Base-by-base conservation (phyloP, 1,140 invertebrate species). In the Heliconius nattereri region DNA sequence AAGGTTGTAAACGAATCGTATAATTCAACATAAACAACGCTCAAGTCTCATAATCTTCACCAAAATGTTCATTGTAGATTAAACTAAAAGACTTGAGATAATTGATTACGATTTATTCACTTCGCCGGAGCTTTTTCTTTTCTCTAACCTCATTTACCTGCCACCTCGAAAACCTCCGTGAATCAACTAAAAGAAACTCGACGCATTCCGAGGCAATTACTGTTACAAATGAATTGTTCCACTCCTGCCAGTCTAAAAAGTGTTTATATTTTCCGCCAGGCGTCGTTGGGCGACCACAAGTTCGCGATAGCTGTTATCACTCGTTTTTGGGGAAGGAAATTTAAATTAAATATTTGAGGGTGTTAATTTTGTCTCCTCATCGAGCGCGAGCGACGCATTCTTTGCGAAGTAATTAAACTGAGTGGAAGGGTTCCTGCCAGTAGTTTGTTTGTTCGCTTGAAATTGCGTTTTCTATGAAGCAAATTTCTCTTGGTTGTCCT, bases 291-390 rank as follows among this genome's bases (percentile, higher is more conserved):
- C 85, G 81, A 85, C 86, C 86, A 79, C 87, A 89, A 87, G 89
- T 87, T 85, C 85, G 81, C 83, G 83, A 86, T 85, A 83, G 80
- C 89, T 91, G 90, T 94, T 93, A 92, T 94, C 91, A 92, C 92
- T 93, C 90, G 91, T 92, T 92, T 91, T 89, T 85, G 89, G 86
- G 85, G 85, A 86, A 86, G 89, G 87, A 94, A 93, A 94, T 94
- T 94, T 94, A 94, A 94, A 94, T 94, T 94, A 94, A 94, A 94
- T 93, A 94, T 94, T 93, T 93, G 91, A 92, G 91, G 90, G 90
- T 89, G 92, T 94, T 94, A 93, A 94, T 94, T 94, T 94, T 93
- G 92, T 94, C 92, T 94, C 91, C 92, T 94, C 92, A 93, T 93
- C 89, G 91, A 87, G 91, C 84, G 89, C 91, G 90, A 84, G 88